Percentiles rank a stretch among this genome's conserved stretches.
Evolutionary conservation across 1,140 invertebrate species (phyloP).

Genomic region (Papilio polyxenes): DNA sequence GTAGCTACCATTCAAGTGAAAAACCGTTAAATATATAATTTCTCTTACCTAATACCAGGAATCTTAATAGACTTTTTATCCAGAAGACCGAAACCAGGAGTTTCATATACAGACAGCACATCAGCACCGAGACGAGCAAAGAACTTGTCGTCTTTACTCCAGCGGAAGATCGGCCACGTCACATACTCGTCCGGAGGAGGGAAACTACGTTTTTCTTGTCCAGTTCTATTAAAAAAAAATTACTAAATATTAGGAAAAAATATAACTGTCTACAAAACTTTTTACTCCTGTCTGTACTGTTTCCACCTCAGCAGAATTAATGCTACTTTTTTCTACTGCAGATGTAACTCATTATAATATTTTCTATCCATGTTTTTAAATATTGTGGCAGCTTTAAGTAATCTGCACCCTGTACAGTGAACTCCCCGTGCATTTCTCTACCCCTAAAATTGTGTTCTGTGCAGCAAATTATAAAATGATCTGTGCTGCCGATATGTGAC

Average conservation of each 20-base stretch:
- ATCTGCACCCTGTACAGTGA: too few relatives aligned
- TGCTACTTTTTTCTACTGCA: too few relatives aligned
- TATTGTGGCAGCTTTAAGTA: too few relatives aligned
- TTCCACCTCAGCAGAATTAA: too few relatives aligned
- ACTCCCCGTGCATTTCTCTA: too few relatives aligned
- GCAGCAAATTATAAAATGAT: too few relatives aligned
- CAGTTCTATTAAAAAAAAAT: slow-evolving; percentile 81
- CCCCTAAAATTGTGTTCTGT: too few relatives aligned
- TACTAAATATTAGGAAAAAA: not conserved
- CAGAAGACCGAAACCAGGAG: slow-evolving; percentile 94
- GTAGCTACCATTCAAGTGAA: not conserved
- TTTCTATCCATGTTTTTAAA: too few relatives aligned
- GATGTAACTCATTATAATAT: too few relatives aligned
- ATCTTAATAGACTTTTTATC: slow-evolving; percentile 98
- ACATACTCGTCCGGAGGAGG: slow-evolving; percentile 89
- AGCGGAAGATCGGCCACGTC: slow-evolving; percentile 96
- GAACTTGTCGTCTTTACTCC: slow-evolving; percentile 98
- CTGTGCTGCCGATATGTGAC: too few relatives aligned
- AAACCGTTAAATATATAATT: not conserved
- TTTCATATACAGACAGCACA: slow-evolving; percentile 96
- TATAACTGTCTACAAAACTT: too few relatives aligned
- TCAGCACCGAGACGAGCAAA: slow-evolving; percentile 94
- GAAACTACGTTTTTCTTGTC: slow-evolving; percentile 96
- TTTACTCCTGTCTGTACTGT: too few relatives aligned
- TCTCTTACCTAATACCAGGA: slow-evolving; percentile 85